phyloP scores from a whole-genome alignment of 2,113 vertebrate species.

The Uropsilus gracilis region DNA sequence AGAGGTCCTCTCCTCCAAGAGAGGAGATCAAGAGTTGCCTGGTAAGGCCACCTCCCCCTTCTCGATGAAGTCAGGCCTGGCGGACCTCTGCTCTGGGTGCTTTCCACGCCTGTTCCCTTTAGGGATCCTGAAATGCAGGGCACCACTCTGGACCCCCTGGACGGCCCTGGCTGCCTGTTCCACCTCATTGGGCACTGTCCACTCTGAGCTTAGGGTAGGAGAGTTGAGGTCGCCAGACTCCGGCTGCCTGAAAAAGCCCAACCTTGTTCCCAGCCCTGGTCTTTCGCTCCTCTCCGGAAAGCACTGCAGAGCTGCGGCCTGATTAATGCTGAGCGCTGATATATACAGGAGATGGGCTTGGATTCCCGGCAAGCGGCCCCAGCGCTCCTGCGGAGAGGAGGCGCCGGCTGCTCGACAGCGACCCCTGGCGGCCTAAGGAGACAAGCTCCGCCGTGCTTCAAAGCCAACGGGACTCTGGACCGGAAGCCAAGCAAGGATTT shows the following conservation, averaged over 20 bases:
- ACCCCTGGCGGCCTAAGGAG: constrained; percentile 58
- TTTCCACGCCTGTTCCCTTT: neutral
- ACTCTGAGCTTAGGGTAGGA: neutral
- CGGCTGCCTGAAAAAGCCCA: neutral
- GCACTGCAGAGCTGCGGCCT: constrained; percentile 73
- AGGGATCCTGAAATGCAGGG: neutral
- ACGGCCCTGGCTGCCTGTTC: neutral
- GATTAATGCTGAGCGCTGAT: constrained; percentile 12
- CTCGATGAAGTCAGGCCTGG: neutral
- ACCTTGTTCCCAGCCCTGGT: neutral
- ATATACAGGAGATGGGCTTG: neutral
- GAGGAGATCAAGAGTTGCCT: neutral
- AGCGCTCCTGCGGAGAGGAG: neutral
- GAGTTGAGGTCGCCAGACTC: neutral
- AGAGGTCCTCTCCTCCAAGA: neutral
- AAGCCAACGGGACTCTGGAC: neutral
- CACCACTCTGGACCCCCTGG: neutral
- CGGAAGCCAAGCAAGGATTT: neutral
- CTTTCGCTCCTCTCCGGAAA: neutral
- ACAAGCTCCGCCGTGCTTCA: neutral
- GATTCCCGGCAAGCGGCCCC: neutral
- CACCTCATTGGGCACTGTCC: neutral
- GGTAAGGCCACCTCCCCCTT: neutral
- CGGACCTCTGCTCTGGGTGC: neutral
- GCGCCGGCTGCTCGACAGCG: constrained; percentile 52